These are phyloP conservation scores for Chrysaora quinquecirrha DNA, from an alignment of 30 jellyfish, hydroid and myxozoan genomes.

Conservation along the genomic window DNA sequence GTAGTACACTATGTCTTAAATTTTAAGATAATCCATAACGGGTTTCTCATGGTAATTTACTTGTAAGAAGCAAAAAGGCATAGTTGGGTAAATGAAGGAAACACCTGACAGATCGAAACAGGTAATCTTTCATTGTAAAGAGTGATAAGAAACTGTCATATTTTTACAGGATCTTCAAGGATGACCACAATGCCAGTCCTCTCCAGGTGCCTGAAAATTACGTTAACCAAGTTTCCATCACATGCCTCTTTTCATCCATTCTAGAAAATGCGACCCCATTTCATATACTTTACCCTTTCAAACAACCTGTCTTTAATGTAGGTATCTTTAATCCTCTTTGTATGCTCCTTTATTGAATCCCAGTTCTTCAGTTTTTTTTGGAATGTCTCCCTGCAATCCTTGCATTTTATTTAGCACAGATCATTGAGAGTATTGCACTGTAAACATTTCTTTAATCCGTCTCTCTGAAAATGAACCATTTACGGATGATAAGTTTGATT, in stretches of 20 bases:
- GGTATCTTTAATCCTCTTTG: constrained; percentile 17
- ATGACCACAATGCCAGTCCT: not conserved
- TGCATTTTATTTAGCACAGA: not conserved
- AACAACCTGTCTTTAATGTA: constrained; percentile 15
- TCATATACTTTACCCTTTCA: constrained; percentile 20
- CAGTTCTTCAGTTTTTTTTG: not conserved
- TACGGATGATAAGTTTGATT: too few species aligned
- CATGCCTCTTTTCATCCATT: not conserved
- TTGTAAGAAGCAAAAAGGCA: not conserved
- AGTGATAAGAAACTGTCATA: not conserved
- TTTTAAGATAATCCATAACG: not conserved
- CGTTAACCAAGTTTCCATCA: not conserved
- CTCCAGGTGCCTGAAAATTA: not conserved
- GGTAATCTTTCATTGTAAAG: not conserved
- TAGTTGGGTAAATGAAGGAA: not conserved
- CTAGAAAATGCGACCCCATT: not conserved
- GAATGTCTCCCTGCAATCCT: not conserved
- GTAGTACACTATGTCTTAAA: not conserved
- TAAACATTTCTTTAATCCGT: constrained; percentile 17
- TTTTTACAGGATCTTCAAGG: not conserved
- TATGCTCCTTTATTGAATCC: not conserved
- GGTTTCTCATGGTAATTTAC: not conserved
- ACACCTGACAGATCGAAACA: not conserved
- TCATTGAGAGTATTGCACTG: constrained; percentile 6
- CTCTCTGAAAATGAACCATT: not conserved